Evolutionary conservation across 2,113 vertebrate species (phyloP).

Genomic region (Hemicordylus capensis): DNA sequence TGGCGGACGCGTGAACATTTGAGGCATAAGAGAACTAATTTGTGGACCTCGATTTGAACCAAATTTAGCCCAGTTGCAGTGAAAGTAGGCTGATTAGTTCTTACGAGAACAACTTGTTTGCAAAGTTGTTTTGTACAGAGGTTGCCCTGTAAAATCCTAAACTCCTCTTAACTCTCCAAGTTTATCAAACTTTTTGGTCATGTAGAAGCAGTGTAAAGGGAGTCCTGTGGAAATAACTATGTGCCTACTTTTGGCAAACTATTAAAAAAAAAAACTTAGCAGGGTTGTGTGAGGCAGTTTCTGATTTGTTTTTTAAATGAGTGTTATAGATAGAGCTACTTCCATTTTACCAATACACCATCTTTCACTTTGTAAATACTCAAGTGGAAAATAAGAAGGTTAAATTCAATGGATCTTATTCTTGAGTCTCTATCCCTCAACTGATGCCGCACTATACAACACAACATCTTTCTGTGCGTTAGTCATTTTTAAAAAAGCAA

Average conservation of each 20-base stretch:
- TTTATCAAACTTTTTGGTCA: background rate
- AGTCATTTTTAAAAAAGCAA: conserved; percentile 7
- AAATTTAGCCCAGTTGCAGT: too few relatives aligned
- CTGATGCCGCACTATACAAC: background rate
- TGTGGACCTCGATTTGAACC: too few relatives aligned
- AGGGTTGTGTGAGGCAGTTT: background rate
- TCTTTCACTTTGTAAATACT: background rate
- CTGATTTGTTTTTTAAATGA: background rate
- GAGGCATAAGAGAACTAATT: too few relatives aligned
- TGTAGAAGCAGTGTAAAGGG: background rate
- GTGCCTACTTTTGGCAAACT: background rate
- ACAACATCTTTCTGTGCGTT: background rate
- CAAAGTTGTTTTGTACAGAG: too few relatives aligned
- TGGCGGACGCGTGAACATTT: too few relatives aligned
- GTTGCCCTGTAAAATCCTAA: too few relatives aligned
- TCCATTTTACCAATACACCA: background rate
- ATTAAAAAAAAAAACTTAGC: too few relatives aligned
- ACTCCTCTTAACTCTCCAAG: background rate
- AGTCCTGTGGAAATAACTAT: background rate
- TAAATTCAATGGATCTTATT: background rate
- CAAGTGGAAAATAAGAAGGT: background rate
- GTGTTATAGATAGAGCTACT: background rate
- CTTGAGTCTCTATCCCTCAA: background rate
- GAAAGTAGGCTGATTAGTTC: too few relatives aligned
- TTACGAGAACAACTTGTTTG: too few relatives aligned